Base-by-base conservation (phyloP, 2,888 invertebrate genomes). In the Piscicola geometra region DNA sequence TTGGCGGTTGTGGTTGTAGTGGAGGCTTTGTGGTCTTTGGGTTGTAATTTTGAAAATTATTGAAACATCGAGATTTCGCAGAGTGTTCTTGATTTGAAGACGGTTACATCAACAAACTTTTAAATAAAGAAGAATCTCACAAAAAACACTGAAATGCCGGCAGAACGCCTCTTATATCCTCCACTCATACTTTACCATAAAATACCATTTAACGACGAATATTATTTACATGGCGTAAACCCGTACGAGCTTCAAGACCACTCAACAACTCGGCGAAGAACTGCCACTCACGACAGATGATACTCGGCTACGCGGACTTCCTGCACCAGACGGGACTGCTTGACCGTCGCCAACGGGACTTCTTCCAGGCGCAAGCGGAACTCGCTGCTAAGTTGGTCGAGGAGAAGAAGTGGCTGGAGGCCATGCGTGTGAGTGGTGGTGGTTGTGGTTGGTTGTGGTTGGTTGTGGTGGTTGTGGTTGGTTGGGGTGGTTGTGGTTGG, bases 361-460 rank as follows among this genome's bases (percentile, higher is more conserved):
- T 80, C 70, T 82, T 84, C 78, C 79, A 81, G 75, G 69, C 70
- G 0, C 78, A 80, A 76, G 77, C 81, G 15, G 79, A 81, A 66
- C 74, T 79, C n/a, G 81, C 82, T 60, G 80, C 80, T 0, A 60
- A 77, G 33, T 77, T 80, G 52, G 93, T 93, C 25, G 84, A 81
- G 36, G 76, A 81, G 30, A 79, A 81, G 56, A 76, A 81, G 30
- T 84, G 80, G 66, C 33, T 78, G n/a, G 78, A 81, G 30, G 84
- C 84, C 15, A 82, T 82, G 76, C 77, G 80, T 78, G 83, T 82
- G 79, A 76, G 71, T 5, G n/a, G 60, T 56, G 9, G 60, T 56
- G n/a, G 21, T 25, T 3, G 60, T 5, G 9, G 9, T 9, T 25
- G 60, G n/a, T 25, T 9, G 60, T 56, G 5, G 3, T 56, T 25